A percentile compares a stretch with the other conserved stretches of the same genome.
Evolutionary conservation across 1,140 invertebrate genomes (phyloP).

Genomic region (Trichonephila clavipes): DNA sequence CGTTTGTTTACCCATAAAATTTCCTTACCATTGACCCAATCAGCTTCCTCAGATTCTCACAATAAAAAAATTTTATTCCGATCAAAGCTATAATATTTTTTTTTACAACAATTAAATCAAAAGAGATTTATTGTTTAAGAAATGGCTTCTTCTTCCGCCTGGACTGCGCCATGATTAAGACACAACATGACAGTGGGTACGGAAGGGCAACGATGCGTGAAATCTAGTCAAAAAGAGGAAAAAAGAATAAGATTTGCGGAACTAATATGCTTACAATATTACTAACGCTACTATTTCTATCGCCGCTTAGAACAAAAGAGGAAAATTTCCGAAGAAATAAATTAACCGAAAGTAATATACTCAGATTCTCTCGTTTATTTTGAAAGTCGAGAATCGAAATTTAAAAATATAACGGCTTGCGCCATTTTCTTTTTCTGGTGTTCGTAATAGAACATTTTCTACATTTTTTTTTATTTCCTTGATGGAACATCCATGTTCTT

Average conservation of each 20-base stretch:
- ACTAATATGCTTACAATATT: conserved; percentile 40
- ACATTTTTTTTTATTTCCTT: background rate
- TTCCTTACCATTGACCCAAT: background rate
- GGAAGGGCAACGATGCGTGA: conserved; percentile 21
- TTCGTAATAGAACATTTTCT: background rate
- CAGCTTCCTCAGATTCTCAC: background rate
- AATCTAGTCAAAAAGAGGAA: conserved; percentile 36
- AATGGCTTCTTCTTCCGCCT: background rate
- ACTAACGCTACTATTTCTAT: conserved; percentile 24
- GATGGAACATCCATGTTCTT: background rate
- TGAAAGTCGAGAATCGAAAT: background rate
- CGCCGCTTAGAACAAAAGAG: background rate
- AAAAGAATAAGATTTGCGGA: conserved; percentile 5
- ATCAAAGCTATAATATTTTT: background rate
- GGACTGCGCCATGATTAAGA: background rate
- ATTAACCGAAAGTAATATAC: background rate
- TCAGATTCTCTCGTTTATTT: background rate
- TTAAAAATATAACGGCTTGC: conserved; percentile 11
- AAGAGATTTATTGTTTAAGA: background rate
- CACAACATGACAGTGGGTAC: background rate
- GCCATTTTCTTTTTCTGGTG: background rate
- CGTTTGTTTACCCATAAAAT: background rate
- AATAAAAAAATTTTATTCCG: background rate
- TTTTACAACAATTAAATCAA: background rate
- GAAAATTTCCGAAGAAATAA: background rate